These are phyloP conservation scores for Drosophila mayaguana DNA, from an alignment of 2,888 invertebrate genomes.

Conservation along the genomic window DNA sequence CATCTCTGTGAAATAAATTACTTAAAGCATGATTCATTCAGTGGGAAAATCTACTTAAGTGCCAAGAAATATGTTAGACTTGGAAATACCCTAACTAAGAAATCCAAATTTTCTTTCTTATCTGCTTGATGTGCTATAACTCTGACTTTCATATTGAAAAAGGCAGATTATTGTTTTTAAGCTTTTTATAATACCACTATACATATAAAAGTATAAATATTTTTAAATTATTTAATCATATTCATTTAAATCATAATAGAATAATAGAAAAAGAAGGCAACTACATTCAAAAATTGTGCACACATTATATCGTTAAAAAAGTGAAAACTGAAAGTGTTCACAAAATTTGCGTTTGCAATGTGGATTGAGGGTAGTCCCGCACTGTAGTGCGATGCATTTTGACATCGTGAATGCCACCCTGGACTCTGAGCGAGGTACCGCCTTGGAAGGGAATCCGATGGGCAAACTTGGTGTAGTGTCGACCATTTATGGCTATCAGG, in stretches of 20 bases:
- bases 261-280: no score
- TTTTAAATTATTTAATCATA: neutral
- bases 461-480: conserved; percentile 88
- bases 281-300: no score
- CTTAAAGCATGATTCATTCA: neutral
- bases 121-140: no score
- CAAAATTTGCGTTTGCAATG: conserved; percentile 11
- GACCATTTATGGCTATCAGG: conserved; percentile 89
- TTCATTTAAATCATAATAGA: neutral
- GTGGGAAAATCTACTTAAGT: neutral
- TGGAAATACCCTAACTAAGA: neutral
- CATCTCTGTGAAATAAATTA: neutral
- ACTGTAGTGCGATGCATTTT: conserved; percentile 38
- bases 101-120: no score
- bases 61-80: neutral
- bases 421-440: conserved; percentile 7
- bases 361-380: conserved; percentile 35
- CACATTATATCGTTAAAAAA: no score
- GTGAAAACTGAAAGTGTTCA: no score
- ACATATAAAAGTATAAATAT: no score
- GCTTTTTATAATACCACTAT: no score
- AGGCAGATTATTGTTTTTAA: no score
- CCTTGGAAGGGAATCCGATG: conserved; percentile 87
- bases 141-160: no score
- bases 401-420: conserved; percentile 25